Base-by-base conservation (phyloP, 2,797 vertebrate genomes). In the Ambastaia sidthimunki region DNA sequence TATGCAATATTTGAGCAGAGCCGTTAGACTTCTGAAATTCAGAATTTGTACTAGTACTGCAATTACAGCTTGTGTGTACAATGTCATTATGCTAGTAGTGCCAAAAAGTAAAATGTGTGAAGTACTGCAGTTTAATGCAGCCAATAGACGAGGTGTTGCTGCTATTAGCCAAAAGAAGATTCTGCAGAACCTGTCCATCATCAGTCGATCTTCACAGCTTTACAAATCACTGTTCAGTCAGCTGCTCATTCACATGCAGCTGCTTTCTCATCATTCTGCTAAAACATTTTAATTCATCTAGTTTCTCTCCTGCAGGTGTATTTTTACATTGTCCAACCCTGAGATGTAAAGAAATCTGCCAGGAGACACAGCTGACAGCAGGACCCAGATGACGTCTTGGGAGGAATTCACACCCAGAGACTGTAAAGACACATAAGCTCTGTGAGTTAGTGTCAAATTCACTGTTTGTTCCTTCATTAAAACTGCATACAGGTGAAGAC, bases 151-250 rank as follows among this genome's bases (percentile, higher is more conserved):
- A n/a, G n/a, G n/a, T n/a, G n/a, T 18, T 10, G 21, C 48, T 16
- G 48, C 23, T 60, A 6, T 60, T 28, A 76, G 34, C 31, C 62
- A 76, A 76, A 18, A 44, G 52, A 21, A 78, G 59, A 60, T n/a
- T 50, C 23, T 60, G 4, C 47, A 25, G 47, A 15, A 63, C 60
- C 28, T 18, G 25, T 63, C 25, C 34, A 7, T 63, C 60, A 28
- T 23, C 59, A 59, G 13, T 59, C 55, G 12, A 63, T 3, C 60
- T 63, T 34, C 60, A 31, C 28, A 63, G 25, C 25, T 63, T 34
- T 63, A 34, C 34, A 34, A 63, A 34, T 63, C 28, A 16, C 28
- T 31, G 4, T 60, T 23, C 0, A 13, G 25, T 60, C 9, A 7
- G 5, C 23, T 62, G 0, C 16, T 63, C 7, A 63, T 16, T 31